These are phyloP conservation scores for Xiphorhynchus elegans DNA, from an alignment of 2,113 vertebrate species.

Conservation along the genomic window DNA sequence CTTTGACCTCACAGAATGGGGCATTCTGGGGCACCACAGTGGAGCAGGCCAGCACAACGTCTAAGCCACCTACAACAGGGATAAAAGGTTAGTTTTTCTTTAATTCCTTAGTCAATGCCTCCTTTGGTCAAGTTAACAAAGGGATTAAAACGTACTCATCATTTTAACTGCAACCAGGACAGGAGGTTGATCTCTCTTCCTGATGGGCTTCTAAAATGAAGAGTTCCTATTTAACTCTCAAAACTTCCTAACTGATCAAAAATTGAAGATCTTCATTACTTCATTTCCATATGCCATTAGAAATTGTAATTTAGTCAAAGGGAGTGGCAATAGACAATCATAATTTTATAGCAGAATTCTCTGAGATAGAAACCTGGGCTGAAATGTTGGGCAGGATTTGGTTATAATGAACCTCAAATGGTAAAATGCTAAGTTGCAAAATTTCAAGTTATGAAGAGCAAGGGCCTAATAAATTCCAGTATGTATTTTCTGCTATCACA, in stretches of 20 bases:
- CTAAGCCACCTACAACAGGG: slow-evolving; percentile 51
- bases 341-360: neutral
- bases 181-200: neutral
- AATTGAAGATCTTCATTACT: neutral
- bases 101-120: neutral
- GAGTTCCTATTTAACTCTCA: neutral
- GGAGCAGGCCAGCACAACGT: slow-evolving; percentile 37
- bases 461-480: neutral
- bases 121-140: neutral
- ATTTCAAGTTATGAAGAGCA: neutral
- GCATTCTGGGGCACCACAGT: slow-evolving; percentile 24
- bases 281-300: neutral
- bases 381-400: neutral
- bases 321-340: neutral
- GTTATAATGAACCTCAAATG: neutral
- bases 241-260: neutral
- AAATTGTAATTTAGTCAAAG: neutral
- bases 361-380: neutral
- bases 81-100: slow-evolving; percentile 43
- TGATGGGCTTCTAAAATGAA: neutral
- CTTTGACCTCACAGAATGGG: slow-evolving; percentile 53
- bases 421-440: neutral
- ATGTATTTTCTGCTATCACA: neutral
- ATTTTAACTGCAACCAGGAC: neutral
- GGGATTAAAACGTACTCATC: neutral